Percentiles rank a stretch among this genome's conserved stretches.
phyloP scores from a whole-genome alignment of 1,140 invertebrate genomes.

The Cydia strobilella region DNA sequence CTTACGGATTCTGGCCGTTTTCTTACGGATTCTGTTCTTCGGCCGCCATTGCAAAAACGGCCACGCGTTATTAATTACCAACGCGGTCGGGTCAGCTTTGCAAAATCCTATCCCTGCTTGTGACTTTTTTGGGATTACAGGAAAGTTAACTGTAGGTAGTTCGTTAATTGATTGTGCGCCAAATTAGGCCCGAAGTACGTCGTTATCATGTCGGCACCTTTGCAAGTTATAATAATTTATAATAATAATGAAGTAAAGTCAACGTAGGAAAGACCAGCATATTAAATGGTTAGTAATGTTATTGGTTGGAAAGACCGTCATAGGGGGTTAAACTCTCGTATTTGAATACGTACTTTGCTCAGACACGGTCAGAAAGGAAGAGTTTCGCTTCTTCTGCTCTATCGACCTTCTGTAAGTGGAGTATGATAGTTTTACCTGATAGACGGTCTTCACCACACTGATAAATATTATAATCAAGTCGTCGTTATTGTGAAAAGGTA shows the following conservation, averaged over 20 bases:
- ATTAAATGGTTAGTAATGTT: no score
- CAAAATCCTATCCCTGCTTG: conserved; percentile 60
- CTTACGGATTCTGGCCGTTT: conserved; percentile 45
- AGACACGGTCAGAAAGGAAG: no score
- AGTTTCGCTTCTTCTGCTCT: no score
- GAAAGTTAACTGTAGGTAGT: conserved; percentile 43
- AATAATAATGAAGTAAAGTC: not conserved
- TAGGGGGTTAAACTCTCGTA: no score
- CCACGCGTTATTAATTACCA: conserved; percentile 71
- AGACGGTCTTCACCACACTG: no score
- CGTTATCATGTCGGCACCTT: not conserved
- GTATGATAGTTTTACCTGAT: no score
- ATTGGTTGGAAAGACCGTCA: no score
- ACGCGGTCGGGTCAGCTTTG: conserved; percentile 57
- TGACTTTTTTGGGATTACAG: conserved; percentile 62
- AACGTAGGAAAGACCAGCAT: no score
- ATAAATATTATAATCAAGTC: no score
- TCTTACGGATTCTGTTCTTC: conserved; percentile 45
- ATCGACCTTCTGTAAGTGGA: no score
- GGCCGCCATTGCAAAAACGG: conserved; percentile 66
- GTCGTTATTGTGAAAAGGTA: no score
- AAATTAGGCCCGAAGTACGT: conserved; percentile 9
- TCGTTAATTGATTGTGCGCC: conserved; percentile 52
- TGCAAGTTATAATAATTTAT: not conserved
- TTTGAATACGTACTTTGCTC: no score